phyloP scores from a whole-genome alignment of 1,140 invertebrate genomes.

The Ectropis grisescens region DNA sequence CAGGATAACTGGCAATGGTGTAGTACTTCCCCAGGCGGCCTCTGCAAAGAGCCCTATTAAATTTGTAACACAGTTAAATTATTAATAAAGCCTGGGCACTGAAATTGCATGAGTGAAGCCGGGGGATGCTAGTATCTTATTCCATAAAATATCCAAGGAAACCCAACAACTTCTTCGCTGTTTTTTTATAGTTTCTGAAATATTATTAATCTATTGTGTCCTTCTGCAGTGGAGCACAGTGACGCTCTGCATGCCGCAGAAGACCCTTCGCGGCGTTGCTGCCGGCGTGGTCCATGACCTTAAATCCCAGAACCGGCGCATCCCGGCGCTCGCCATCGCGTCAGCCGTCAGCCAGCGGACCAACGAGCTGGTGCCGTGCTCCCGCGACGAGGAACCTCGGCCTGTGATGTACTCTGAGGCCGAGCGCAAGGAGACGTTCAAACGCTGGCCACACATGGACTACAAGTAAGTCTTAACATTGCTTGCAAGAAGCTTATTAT shows the following conservation, averaged over 20 bases:
- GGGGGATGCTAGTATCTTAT: too few relatives aligned
- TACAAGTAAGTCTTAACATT: constrained; percentile 83
- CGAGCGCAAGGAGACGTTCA: constrained; percentile 89
- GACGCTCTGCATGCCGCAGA: constrained; percentile 83
- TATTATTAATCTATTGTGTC: too few relatives aligned
- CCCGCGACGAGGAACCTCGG: constrained; percentile 72
- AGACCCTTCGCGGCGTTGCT: constrained; percentile 82
- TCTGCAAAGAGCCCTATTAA: too few relatives aligned
- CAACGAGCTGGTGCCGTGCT: constrained; percentile 77
- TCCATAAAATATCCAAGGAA: too few relatives aligned
- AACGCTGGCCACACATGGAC: constrained; percentile 96
- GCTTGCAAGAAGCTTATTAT: neutral
- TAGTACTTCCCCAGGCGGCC: too few relatives aligned
- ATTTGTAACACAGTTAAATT: too few relatives aligned
- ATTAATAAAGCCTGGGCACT: too few relatives aligned
- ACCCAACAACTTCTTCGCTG: too few relatives aligned
- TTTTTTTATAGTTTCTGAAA: too few relatives aligned
- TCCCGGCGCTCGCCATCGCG: constrained; percentile 88
- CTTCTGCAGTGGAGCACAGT: constrained; percentile 89
- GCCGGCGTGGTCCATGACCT: constrained; percentile 84
- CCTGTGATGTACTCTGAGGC: constrained; percentile 93
- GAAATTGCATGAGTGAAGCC: too few relatives aligned
- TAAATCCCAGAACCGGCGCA: constrained; percentile 83
- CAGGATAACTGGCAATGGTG: too few relatives aligned
- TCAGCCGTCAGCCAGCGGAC: constrained; percentile 90